These are phyloP conservation scores for Oreotrochilus melanogaster DNA, from an alignment of 2,113 vertebrate species.

Conservation along the genomic window DNA sequence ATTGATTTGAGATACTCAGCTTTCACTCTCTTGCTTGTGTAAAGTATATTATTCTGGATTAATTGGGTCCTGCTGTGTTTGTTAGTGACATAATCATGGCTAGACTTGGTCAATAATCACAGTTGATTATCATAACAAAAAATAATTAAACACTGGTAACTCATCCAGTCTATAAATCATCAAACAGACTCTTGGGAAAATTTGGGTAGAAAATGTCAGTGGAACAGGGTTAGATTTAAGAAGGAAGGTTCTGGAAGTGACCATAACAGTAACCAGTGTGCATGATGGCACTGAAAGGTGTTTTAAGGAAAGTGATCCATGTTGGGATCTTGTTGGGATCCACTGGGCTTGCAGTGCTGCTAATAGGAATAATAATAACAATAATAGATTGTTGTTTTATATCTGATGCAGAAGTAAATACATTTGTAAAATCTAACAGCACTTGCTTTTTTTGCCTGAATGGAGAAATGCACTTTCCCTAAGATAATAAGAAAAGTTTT, in stretches of 20 bases:
- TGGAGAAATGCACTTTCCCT: background rate
- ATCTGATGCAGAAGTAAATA: background rate
- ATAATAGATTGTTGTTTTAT: background rate
- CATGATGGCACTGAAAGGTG: background rate
- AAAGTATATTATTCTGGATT: background rate
- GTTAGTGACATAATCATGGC: background rate
- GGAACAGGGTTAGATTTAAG: background rate
- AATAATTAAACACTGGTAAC: background rate
- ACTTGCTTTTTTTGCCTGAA: background rate
- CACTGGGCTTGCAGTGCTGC: background rate
- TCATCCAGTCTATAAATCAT: background rate
- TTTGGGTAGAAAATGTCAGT: background rate
- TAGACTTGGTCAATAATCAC: background rate
- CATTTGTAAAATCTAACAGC: background rate
- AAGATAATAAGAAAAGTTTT: background rate
- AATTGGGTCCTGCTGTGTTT: background rate
- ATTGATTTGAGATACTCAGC: slow-evolving; percentile 31
- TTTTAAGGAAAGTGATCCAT: background rate
- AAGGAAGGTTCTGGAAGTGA: background rate
- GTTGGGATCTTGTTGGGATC: background rate
- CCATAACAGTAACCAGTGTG: background rate
- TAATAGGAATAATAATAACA: no score
- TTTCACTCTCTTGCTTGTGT: background rate
- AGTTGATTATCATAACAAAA: background rate
- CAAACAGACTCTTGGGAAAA: background rate